Evolutionary conservation across 2,797 vertebrate species (phyloP), one percentile per base, ranked within the genome.

Genomic region (Chloroceryle amazona): DNA sequence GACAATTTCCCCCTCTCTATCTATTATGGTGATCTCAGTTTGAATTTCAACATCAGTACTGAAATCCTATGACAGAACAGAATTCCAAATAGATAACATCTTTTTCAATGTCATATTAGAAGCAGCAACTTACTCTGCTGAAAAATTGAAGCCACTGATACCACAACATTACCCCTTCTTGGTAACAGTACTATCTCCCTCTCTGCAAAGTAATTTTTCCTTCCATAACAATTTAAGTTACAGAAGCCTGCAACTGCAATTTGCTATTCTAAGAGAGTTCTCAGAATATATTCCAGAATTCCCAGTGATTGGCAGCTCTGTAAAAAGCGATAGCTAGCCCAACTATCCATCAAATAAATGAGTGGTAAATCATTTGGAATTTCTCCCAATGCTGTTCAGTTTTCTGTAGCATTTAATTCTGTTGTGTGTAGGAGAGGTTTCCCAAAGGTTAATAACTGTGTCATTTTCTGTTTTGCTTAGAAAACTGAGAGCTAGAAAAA

Each of bases 331-430:
- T 81, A 92, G 73, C 73, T 94, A 60, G 52, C 61, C 85, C 92
- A 92, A 82, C 61, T 57, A 70, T 86, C 92, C 94, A 73, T 90
- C 90, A 94, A 86, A 90, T 65, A 92, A 94, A 90, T 66, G 76
- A 97, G 82, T 93, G 86, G 54, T 82, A 96, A 92, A 67, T 92
- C 12, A 29, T 97, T 97, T 96, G 96, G 92, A 97, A 95, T 93
- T 91, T 94, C 73, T 94, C 74, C 88, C 81, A 81, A 73, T 47
- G n/a, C 86, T 93, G 42, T 61, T 90, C 88, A 92, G 74, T 66
- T 96, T 92, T 78, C 72, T 93, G 52, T 80, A 81, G 44, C 90
- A 90, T 92, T 92, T 96, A 91, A 95, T 97, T 94, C 86, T 93
- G 83, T 84, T 89, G 42, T 74, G 57, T 83, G 46, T 78, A 86